A percentile compares a stretch with the other conserved stretches of the same genome.
Conservation (phyloP, 2,113 vertebrate genomes). For the Agapornis roseicollis region DNA sequence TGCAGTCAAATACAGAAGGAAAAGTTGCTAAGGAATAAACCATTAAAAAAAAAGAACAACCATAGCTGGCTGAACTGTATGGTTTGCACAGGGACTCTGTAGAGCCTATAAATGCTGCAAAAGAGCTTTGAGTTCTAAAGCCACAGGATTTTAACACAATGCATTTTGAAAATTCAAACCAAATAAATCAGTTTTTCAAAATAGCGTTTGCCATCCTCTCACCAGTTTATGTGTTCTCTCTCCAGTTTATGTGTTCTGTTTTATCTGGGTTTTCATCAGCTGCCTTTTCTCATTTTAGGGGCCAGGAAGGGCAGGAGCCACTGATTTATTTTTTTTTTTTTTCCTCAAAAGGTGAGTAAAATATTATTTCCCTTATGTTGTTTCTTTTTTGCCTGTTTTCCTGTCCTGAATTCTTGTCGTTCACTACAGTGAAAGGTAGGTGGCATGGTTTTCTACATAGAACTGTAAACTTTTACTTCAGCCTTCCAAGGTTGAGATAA, state of each 20-base stretch:
- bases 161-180: not conserved
- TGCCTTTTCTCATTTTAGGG: not conserved
- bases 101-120: not conserved
- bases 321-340: not conserved
- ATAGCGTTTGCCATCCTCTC: not conserved
- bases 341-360: constrained; percentile 3
- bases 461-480: not conserved
- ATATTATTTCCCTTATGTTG: not conserved
- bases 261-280: not conserved
- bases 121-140: not conserved
- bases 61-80: not conserved
- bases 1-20: not conserved
- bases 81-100: not conserved
- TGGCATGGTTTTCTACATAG: not conserved
- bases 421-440: not conserved
- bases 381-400: not conserved
- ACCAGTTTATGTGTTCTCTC: not conserved
- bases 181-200: not conserved
- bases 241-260: not conserved
- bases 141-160: not conserved
- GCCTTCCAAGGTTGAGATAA: not conserved
- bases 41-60: not conserved
- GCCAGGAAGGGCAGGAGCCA: not conserved
- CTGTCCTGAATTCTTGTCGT: not conserved
- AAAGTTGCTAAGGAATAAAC: not conserved